Conservation (phyloP, 92 coral and sea anemone species). For the Palythoa caribaeorum region DNA sequence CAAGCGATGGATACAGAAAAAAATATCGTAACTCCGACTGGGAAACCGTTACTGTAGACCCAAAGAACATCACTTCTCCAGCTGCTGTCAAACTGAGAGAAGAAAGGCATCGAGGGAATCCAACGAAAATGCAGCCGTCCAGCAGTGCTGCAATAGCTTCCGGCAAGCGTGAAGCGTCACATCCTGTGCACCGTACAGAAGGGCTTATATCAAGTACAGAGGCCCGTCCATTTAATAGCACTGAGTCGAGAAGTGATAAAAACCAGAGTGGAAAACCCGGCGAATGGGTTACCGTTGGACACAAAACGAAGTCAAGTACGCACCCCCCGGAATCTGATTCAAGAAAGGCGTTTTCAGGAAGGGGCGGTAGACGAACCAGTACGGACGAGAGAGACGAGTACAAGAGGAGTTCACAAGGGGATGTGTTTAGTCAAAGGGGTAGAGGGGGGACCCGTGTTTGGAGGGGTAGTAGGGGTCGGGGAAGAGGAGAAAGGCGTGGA, state of each 20-base stretch:
- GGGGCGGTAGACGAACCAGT: background rate
- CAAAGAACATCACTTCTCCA: slow-evolving; percentile 27
- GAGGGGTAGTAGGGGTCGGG: slow-evolving; percentile 29
- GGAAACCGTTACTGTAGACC: slow-evolving; percentile 44
- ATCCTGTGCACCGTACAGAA: slow-evolving; percentile 10
- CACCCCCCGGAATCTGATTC: slow-evolving; percentile 1
- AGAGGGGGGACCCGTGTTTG: slow-evolving; percentile 25
- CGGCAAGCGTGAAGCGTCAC: background rate
- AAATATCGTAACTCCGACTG: slow-evolving; percentile 20
- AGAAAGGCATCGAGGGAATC: slow-evolving; percentile 12
- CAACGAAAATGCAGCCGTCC: background rate
- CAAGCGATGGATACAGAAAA: slow-evolving; percentile 36
- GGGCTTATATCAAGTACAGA: slow-evolving; percentile 9
- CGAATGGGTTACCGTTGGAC: slow-evolving; percentile 32
- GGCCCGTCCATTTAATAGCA: background rate
- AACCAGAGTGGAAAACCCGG: background rate
- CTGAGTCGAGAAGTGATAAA: slow-evolving; percentile 5
- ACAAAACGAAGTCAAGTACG: background rate
- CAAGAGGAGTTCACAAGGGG: slow-evolving; percentile 1
- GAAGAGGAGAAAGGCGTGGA: slow-evolving; percentile 23
- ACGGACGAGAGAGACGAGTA: background rate
- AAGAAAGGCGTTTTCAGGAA: background rate
- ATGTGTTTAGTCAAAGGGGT: slow-evolving; percentile 21
- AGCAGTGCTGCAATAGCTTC: background rate
- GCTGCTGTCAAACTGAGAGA: slow-evolving; percentile 33